phyloP scores from a whole-genome alignment of 2,113 vertebrate species.

The Aegithalos caudatus region DNA sequence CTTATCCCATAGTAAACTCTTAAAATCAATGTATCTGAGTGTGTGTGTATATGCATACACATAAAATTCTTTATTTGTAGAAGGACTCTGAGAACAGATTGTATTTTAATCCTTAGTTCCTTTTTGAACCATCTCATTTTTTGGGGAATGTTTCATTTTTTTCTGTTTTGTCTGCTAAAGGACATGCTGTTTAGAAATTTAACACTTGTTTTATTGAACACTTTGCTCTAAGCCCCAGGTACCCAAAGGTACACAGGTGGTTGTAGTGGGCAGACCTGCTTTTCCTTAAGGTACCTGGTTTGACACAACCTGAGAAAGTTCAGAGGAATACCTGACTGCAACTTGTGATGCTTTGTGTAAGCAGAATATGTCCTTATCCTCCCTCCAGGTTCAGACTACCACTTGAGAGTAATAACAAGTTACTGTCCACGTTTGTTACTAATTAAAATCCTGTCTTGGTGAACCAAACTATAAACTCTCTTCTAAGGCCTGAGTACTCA shows the following conservation, averaged over 20 bases:
- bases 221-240: neutral
- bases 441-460: neutral
- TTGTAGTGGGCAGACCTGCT: neutral
- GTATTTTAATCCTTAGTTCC: neutral
- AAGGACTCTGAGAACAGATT: neutral
- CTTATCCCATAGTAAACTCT: neutral
- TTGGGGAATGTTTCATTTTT: neutral
- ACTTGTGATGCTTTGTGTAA: neutral
- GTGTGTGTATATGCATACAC: fast-evolving
- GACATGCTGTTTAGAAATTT: neutral
- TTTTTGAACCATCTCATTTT: neutral
- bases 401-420: neutral
- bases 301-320: neutral
- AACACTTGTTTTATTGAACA: neutral
- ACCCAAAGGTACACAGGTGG: neutral
- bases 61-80: neutral
- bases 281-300: neutral
- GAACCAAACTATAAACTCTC: neutral
- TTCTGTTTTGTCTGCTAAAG: neutral
- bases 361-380: neutral
- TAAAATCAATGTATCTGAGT: neutral
- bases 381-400: neutral
- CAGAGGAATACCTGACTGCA: neutral
- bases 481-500: neutral
- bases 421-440: neutral